Evolutionary conservation across 2,113 vertebrate genomes (phyloP), one percentile per base, ranked within the genome.

Genomic region (Rhinolophus ferrumequinum): DNA sequence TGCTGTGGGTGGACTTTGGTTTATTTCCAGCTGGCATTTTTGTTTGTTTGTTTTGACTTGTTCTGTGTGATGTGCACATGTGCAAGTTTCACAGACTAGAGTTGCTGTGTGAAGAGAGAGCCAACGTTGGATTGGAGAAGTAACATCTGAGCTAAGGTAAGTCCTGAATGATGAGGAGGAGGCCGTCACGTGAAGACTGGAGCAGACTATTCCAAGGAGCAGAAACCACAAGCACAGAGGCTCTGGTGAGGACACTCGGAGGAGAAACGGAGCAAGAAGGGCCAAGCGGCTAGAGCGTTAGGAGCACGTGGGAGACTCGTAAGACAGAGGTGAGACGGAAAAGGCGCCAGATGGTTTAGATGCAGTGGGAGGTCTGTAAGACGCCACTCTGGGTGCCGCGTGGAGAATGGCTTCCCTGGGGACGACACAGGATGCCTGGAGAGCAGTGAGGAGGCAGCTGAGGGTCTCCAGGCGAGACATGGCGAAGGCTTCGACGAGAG

Each of bases 231-330:
- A 18, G 4, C 9, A 1, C 62, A 47, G 33, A 52, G 52, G 50
- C 47, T 50, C 35, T 1, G 0, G 50, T 50, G 60, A 67, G 80
- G 56, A 18, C 44, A 5, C 35, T 22, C 22, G 33, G 58, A 3
- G 14, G 13, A 10, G 58, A 67, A 6, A 50, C 38, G 30, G 16
- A 76, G 58, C 69, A 24, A 4, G 70, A 38, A 13, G 22, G 92
- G 24, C 73, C 50, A 0, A 15, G 91, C 1, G 73, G 35, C 30
- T 2, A 2, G 47, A 8, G 30, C 4, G 1, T 26, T 0, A 4
- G 14, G 11, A 33, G 41, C 33, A 73, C 35, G 0, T 7, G 60
- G 60, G 47, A 12, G 33, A 28, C 24, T 0, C 0, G 1, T 19
- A 9, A 66, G 41, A 44, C 41, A 44, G 64, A 52, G 44, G 35